Evolutionary conservation across 2,113 vertebrate genomes (phyloP), one percentile per base, ranked within the genome.

Genomic region (Loxodonta africana): DNA sequence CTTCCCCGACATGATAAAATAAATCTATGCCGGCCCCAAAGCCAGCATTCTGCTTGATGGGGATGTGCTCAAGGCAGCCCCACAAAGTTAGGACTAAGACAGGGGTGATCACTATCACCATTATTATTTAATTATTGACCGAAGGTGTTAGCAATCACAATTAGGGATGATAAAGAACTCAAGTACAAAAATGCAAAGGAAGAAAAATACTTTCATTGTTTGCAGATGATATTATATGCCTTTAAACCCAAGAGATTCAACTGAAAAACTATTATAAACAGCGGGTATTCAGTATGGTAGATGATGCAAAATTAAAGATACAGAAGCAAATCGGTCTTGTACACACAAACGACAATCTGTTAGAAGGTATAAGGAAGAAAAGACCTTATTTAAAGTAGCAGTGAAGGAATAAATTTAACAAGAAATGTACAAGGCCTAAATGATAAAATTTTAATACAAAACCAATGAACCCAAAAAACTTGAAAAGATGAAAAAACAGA

Each of bases 221-320:
- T 97, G 21, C 37, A 88, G 28, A 60, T 67, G 57, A 74, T 82
- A 44, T 46, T 88, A 87, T 88, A 92, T 83, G 90, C 62, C 57
- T 62, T 80, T 51, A 30, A 93, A 84, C 30, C 15, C 21, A 69
- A 37, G 48, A 93, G 37, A 80, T 10, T 76, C 48, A 83, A 44
- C 10, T 83, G 87, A 93, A 74, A 92, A 83, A 60, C 46, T 78
- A 46, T 33, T 80, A 74, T 51, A 63, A 81, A 92, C 37, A 82
- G 33, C 81, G 48, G 85, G 25, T 87, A 83, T 73, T 95, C 15
- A 76, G 2, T 81, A 69, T 48, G 71, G 11, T 63, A 88, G 26
- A 83, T 37, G 17, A 89, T 86, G 21, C 21, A 86, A 89, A 94
- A 86, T 92, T 83, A 86, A 57, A 89, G 67, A 46, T 23, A 33